A percentile compares a stretch with the other conserved stretches of the same genome.
These are phyloP conservation scores for Xiphophorus couchianus DNA, from an alignment of 2,113 vertebrate species.

Conservation along the genomic window DNA sequence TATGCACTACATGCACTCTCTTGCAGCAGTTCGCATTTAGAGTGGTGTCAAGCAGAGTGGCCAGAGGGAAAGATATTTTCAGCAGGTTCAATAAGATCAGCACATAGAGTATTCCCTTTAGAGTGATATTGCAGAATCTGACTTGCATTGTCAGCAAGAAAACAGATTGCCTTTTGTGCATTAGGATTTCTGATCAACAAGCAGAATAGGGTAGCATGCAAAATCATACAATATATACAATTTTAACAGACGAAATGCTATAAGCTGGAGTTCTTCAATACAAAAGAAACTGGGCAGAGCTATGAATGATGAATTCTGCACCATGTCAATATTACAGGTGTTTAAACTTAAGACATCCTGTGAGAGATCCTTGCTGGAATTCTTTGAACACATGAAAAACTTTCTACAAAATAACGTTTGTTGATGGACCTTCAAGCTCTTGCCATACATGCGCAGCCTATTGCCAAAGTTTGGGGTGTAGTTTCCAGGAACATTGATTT, in stretches of 20 bases:
- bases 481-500: background rate
- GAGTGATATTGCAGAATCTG: conserved; percentile 12
- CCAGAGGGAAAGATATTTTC: conserved; percentile 43
- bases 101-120: conserved; percentile 46
- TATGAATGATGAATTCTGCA: background rate
- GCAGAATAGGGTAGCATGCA: background rate
- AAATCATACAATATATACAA: background rate
- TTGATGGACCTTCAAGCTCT: no score
- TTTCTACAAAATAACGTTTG: no score
- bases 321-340: background rate
- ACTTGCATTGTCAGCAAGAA: conserved; percentile 6
- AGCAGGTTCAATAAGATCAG: conserved; percentile 61
- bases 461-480: background rate
- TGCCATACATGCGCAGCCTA: no score
- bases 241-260: background rate
- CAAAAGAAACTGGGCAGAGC: background rate
- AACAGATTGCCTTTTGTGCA: conserved; percentile 22
- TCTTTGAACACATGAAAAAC: background rate
- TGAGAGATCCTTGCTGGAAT: background rate
- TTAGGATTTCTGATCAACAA: conserved; percentile 41
- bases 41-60: conserved; percentile 35
- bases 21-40: conserved; percentile 48
- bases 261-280: background rate
- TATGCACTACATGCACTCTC: conserved; percentile 51
- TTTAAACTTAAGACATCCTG: background rate